These are phyloP conservation scores for Drosophila prolongata DNA, from an alignment of 2,888 invertebrate genomes.

Conservation along the genomic window DNA sequence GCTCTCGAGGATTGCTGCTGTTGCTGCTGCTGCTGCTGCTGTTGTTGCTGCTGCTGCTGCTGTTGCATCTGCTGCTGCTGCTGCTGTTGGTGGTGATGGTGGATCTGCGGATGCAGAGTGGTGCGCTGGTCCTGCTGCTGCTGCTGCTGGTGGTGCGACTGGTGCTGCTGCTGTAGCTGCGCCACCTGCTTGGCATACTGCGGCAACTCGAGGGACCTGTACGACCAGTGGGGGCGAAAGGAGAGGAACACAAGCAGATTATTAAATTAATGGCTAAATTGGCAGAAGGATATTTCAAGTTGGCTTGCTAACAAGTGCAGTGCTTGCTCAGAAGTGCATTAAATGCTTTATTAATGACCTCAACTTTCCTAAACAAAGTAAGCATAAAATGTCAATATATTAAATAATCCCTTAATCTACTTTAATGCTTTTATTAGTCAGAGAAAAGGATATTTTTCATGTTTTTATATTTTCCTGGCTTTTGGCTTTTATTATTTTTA, in stretches of 20 bases:
- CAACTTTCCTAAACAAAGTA: too few species aligned
- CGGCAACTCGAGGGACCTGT: slow-evolving; percentile 83
- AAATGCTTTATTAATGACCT: too few species aligned
- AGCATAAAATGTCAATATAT: too few species aligned
- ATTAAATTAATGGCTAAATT: slow-evolving; percentile 78
- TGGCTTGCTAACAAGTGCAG: too few species aligned
- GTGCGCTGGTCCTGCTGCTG: slow-evolving; percentile 50
- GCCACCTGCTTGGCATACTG: slow-evolving; percentile 80
- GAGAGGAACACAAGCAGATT: slow-evolving; percentile 73
- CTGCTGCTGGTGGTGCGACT: slow-evolving; percentile 59
- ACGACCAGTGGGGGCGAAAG: slow-evolving; percentile 72
- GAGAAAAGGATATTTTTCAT: too few species aligned
- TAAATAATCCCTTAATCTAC: too few species aligned
- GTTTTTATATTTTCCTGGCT: too few species aligned
- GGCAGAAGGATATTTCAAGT: background rate
- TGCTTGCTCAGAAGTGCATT: too few species aligned
- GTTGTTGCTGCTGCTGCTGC: slow-evolving; percentile 73
- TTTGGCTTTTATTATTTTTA: too few species aligned
- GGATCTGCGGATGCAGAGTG: slow-evolving; percentile 58
- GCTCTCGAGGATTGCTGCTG: slow-evolving; percentile 82
- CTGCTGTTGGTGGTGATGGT: slow-evolving; percentile 68
- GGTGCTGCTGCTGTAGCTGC: slow-evolving; percentile 75
- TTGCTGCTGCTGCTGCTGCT: slow-evolving; percentile 70
- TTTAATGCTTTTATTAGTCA: too few species aligned
- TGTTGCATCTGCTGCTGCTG: slow-evolving; percentile 71